Base-by-base conservation (phyloP, 1,140 invertebrate genomes). In the Heliconius melpomene region DNA sequence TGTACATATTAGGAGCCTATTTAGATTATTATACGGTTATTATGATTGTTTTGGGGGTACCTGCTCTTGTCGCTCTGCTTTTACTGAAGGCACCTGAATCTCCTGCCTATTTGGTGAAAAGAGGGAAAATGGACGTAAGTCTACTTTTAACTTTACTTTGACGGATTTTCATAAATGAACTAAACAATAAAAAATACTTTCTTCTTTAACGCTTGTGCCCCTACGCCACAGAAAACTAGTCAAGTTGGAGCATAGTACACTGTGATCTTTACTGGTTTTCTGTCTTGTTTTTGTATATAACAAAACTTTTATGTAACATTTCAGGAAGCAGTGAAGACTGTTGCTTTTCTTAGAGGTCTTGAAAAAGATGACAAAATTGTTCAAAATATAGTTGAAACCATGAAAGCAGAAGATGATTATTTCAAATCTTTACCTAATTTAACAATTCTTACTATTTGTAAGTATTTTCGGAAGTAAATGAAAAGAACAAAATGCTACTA, bases 1-100 rank as follows among this genome's bases (percentile, higher is more conserved):
- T 95, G 29, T 97, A 96, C 84, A 86, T 94, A 1, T 81, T 96
- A 13, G 96, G 96, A 23, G 88, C 95, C 7, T 90, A 91, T 38
- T 78, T 95, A 13, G 88, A 93, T 72, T 96, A 95, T 91, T 83
- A 82, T 70, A 87, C 84, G 3, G 82, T 90, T 8, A 20, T 88
- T 13, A 88, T 81, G 54, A 84, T 87, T 6, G 82, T 82, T 3
- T 40, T 86, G 16, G 72, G 70, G 6, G 50, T 90, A 3, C 80
- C 88, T 0, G 74, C 88, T 18, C 9, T 86, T 0, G 79, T 81
- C 40, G 70, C 79, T 16, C 1, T 88, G 9, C 40, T 85, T 20
- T 77, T 92, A 38, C 66, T 86, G 2, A 87, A 86, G 75, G 87
- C 85, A 60, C 89, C 89, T 2, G 88, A 90, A 75, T 86, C 89